These are phyloP conservation scores for Aleadryas rufinucha DNA, from an alignment of 2,113 vertebrate genomes.

Conservation along the genomic window DNA sequence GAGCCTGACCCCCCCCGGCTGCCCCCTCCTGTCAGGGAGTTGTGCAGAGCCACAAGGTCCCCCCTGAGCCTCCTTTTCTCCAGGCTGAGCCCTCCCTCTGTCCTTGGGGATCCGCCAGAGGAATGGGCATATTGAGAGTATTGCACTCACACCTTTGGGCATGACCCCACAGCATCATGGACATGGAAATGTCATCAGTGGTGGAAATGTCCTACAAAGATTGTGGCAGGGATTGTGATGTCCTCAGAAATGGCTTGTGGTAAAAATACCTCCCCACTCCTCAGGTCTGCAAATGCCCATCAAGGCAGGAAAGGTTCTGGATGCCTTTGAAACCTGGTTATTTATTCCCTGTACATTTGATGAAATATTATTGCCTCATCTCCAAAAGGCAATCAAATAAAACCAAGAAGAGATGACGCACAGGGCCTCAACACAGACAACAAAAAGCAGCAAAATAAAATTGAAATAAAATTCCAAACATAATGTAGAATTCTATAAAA, in stretches of 20 bases:
- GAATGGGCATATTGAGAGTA: background rate
- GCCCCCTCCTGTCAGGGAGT: background rate
- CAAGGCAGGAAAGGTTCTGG: background rate
- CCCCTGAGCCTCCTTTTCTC: background rate
- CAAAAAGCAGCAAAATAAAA: background rate
- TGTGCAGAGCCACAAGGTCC: background rate
- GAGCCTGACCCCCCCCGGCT: fast-evolving
- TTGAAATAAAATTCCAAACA: background rate
- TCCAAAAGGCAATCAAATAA: slow-evolving; percentile 54
- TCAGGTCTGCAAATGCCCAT: background rate
- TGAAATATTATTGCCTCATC: slow-evolving; percentile 46
- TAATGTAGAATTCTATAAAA: background rate
- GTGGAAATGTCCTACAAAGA: background rate
- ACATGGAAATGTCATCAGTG: fast-evolving
- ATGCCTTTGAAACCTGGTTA: slow-evolving; percentile 17
- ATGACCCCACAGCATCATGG: background rate
- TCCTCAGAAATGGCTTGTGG: background rate
- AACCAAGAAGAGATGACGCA: background rate
- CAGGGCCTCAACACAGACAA: background rate
- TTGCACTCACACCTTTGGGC: background rate
- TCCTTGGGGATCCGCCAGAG: background rate
- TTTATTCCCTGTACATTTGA: slow-evolving; percentile 3
- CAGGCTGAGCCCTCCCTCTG: background rate
- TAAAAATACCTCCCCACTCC: background rate
- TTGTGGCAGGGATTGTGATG: background rate